Evolutionary conservation across 2,888 invertebrate species (phyloP).

Genomic region (Chrysodeixis includens): DNA sequence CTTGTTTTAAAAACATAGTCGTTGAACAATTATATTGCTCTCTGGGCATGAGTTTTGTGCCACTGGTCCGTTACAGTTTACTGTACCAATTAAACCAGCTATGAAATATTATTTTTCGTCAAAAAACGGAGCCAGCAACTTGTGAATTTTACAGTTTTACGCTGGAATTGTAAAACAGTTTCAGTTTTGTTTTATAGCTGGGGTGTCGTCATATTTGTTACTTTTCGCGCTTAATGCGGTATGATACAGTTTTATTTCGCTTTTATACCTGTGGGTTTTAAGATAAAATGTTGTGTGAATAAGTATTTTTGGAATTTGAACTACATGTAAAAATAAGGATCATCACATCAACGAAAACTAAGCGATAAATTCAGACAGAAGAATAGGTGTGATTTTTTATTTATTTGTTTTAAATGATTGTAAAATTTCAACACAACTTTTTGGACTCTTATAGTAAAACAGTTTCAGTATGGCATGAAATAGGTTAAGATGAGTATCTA

Average conservation of each 20-base stretch:
- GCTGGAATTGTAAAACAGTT: slow-evolving; percentile 16
- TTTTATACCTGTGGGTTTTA: neutral
- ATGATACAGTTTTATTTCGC: slow-evolving; percentile 15
- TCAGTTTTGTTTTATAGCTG: slow-evolving; percentile 18
- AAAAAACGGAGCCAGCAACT: slow-evolving; percentile 28
- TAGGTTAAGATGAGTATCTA: neutral
- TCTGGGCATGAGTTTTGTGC: slow-evolving; percentile 32
- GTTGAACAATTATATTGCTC: slow-evolving; percentile 32
- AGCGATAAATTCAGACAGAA: no score
- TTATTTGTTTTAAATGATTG: no score
- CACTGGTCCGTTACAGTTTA: slow-evolving; percentile 37
- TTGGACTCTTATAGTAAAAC: no score
- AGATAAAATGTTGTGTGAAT: neutral
- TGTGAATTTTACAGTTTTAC: slow-evolving; percentile 12
- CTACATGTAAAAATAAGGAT: neutral
- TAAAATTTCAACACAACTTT: no score
- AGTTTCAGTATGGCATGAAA: no score
- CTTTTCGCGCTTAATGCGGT: slow-evolving; percentile 19
- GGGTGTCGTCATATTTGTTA: slow-evolving; percentile 19
- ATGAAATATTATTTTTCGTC: slow-evolving; percentile 33
- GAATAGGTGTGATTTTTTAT: no score
- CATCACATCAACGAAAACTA: no score
- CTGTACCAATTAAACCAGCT: slow-evolving; percentile 32
- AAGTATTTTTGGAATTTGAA: neutral
- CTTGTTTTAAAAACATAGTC: slow-evolving; percentile 5